Conservation (phyloP, 1,140 invertebrate species). For the Drosophila insularis region DNA sequence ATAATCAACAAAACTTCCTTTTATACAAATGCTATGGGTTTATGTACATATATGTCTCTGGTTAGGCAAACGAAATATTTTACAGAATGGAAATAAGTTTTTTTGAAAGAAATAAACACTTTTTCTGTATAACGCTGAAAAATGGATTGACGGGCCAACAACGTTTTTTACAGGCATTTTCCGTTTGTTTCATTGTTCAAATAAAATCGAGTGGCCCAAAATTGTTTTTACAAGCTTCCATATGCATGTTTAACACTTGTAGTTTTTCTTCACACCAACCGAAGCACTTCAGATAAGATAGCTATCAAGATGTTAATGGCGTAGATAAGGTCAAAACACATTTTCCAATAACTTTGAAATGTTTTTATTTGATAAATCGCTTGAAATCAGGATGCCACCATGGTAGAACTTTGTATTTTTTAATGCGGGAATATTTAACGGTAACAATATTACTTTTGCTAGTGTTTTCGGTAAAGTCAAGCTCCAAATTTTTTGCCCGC, state of each 20-base stretch:
- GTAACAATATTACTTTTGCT: constrained; percentile 43
- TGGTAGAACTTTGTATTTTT: constrained; percentile 64
- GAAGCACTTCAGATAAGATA: constrained; percentile 15
- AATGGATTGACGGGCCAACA: too few relatives aligned
- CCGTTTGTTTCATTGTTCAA: constrained; percentile 28
- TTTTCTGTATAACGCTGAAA: too few relatives aligned
- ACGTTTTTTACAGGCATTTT: not conserved
- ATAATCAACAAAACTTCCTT: constrained; percentile 36
- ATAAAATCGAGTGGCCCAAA: constrained; percentile 29
- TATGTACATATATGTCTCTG: constrained; percentile 18
- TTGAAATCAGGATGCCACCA: constrained; percentile 78
- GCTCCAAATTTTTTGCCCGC: constrained; percentile 65
- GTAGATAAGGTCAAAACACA: not conserved
- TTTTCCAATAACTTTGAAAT: not conserved
- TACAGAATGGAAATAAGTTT: too few relatives aligned
- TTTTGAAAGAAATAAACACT: too few relatives aligned
- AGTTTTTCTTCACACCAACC: not conserved
- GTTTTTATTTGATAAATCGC: constrained; percentile 62
- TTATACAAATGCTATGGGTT: constrained; percentile 46
- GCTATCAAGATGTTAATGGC: not conserved
- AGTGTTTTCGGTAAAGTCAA: constrained; percentile 60
- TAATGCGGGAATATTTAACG: constrained; percentile 62
- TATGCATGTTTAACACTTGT: constrained; percentile 31
- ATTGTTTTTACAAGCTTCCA: constrained; percentile 27
- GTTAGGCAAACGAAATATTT: not conserved